A percentile compares a stretch with the other conserved stretches of the same genome.
Conservation (phyloP, 2,797 vertebrate species). For the Artibeus jamaicensis region DNA sequence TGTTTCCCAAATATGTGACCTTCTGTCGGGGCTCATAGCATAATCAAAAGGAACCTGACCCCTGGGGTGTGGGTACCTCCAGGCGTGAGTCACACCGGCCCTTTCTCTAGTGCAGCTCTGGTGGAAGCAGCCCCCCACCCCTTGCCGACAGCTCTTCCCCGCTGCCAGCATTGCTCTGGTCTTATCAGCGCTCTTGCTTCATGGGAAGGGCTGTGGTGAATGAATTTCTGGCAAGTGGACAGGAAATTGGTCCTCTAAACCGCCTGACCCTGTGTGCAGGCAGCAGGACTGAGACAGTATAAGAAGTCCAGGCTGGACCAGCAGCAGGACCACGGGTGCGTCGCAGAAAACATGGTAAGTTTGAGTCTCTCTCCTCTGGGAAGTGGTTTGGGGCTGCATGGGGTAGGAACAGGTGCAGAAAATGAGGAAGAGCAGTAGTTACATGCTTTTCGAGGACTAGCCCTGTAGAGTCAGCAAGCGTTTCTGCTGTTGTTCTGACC, state of each 20-base stretch:
- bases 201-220: slow-evolving; percentile 58
- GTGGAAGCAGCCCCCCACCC: neutral
- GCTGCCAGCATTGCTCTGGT: neutral
- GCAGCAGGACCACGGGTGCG: neutral
- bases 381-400: neutral
- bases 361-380: neutral
- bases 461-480: neutral
- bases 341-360: slow-evolving; percentile 69
- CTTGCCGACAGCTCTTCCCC: neutral
- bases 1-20: neutral
- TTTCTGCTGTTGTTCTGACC: neutral
- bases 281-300: slow-evolving; percentile 50
- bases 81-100: slow-evolving; percentile 45
- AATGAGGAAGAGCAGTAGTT: neutral
- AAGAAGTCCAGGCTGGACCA: neutral
- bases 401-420: neutral
- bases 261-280: slow-evolving; percentile 2
- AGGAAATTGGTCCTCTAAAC: slow-evolving; percentile 68
- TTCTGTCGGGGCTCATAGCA: neutral
- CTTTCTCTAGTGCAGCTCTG: neutral
- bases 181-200: slow-evolving; percentile 15
- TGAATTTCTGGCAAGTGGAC: slow-evolving; percentile 66
- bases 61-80: neutral
- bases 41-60: slow-evolving; percentile 41
- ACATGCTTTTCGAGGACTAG: neutral